Evolutionary conservation across 92 coral and sea anemone genomes (phyloP), one percentile per base, ranked within the genome.

Genomic region (Micromussa lordhowensis): DNA sequence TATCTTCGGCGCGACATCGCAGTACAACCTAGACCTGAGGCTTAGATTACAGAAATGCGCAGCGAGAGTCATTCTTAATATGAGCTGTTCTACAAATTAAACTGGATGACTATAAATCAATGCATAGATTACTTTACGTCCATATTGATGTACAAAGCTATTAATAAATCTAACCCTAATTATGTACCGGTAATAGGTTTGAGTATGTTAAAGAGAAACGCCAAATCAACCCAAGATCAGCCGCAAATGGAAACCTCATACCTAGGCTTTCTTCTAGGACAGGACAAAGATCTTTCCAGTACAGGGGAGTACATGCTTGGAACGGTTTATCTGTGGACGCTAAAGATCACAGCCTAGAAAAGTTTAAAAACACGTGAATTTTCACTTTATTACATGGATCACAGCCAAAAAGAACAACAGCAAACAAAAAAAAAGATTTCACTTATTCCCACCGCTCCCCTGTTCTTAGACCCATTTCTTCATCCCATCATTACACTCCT

Each of bases 271-370:
- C 76, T 71, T 18, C 76, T 26, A 71, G 22, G 76, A 8, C 76
- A 22, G 76, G 38, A 71, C 40, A 71, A 71, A 71, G 76, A 71
- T 71, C 76, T 71, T 71, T 71, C 76, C 76, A 0, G 34, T 71
- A 71, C 76, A 71, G 76, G 22, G 76, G 76, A 22, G 76, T 71
- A 21, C 14, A 71, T 29, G 76, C 76, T 71, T 71, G 40, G 30
- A 71, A 71, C 76, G 8, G 76, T 71, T 71, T 71, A 71, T 71
- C 76, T 71, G 76, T 26, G 34, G 76, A 71, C 29, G 38, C 76
- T 71, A 71, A 34, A 71, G 76, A 71, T 34, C 22, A 29, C 30
- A 71, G 34, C 76, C 48, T 4, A 4, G 6, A 40, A 40, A 40
- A 40, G 48, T 4, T 40, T 4, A 40, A 4, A 40, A 40, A 40